Evolutionary conservation across 2,797 vertebrate species (phyloP).

Genomic region (Chiloscyllium punctatum): DNA sequence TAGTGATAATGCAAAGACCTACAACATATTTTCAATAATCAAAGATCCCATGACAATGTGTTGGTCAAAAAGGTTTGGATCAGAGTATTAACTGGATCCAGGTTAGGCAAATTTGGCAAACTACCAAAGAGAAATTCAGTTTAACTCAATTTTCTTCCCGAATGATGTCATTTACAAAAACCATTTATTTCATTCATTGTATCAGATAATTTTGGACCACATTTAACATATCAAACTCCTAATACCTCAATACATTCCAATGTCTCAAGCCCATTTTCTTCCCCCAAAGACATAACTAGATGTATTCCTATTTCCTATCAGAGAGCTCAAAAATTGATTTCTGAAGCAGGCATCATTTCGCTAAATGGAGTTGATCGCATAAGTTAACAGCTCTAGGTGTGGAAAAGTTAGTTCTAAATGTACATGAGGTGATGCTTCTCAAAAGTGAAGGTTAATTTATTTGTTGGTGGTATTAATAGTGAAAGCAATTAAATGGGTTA

Average conservation of each 20-base stretch:
- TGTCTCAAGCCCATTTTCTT: neutral
- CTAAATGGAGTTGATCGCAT: neutral
- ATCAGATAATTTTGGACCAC: neutral
- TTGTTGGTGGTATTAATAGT: neutral
- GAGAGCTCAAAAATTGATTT: neutral
- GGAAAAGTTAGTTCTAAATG: neutral
- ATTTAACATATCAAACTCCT: neutral
- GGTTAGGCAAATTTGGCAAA: neutral
- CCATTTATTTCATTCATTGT: neutral
- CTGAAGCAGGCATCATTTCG: neutral
- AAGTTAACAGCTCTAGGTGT: neutral
- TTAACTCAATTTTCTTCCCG: neutral
- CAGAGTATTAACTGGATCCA: neutral
- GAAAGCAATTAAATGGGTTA: neutral
- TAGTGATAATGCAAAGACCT: neutral
- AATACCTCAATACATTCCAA: neutral
- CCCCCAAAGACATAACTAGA: neutral
- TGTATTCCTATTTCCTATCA: neutral
- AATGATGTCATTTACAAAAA: neutral
- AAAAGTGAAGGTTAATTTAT: neutral
- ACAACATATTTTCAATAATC: neutral
- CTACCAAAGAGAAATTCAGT: neutral
- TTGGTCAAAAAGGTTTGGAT: neutral
- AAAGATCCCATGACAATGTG: neutral
- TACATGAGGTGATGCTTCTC: neutral